Conservation (phyloP, 2,113 vertebrate species). For the Cynocephalus volans region DNA sequence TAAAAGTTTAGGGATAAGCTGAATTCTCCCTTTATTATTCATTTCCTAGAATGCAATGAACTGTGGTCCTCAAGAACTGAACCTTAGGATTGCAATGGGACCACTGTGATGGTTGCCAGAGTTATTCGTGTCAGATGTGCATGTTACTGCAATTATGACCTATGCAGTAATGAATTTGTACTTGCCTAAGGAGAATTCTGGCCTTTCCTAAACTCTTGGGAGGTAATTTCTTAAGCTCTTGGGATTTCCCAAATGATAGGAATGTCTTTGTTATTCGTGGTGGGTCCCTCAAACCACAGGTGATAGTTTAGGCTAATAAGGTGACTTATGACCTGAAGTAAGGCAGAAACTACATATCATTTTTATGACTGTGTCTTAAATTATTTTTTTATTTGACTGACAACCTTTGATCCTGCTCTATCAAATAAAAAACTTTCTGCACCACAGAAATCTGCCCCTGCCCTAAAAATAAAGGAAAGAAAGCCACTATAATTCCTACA, state of each 20-base stretch:
- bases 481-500: neutral
- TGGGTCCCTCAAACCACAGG: neutral
- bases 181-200: neutral
- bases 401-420: neutral
- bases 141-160: neutral
- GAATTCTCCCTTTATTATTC: neutral
- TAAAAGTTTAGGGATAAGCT: neutral
- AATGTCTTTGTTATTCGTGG: neutral
- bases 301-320: neutral
- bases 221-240: neutral
- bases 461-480: neutral
- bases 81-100: neutral
- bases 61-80: neutral
- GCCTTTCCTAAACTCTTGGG: neutral
- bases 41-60: neutral
- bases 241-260: neutral
- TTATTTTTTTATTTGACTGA: neutral
- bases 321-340: neutral
- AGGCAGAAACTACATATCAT: neutral
- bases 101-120: neutral
- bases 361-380: neutral
- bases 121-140: neutral
- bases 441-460: neutral
- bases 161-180: neutral
- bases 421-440: slow-evolving; percentile 9